Base-by-base conservation (phyloP, 1,140 invertebrate genomes). In the Drosophila arizonae region DNA sequence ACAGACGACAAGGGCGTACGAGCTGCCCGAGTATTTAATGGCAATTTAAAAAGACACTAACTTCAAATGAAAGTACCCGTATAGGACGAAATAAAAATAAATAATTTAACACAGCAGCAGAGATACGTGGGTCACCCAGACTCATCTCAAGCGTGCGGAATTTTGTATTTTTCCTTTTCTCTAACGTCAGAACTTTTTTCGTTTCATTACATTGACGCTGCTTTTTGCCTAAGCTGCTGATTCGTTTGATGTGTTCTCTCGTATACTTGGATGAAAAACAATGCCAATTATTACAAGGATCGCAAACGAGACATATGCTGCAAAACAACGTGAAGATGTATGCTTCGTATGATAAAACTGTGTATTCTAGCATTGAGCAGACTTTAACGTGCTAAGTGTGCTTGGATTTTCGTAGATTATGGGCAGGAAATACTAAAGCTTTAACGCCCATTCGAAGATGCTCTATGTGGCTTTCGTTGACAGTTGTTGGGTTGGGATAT, bases 221-320 rank as follows among this genome's bases (percentile, higher is more conserved):
- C 67, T 62, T 57, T 71, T 81, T 66, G 80, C 43, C 65, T 72
- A 78, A 87, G 82, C 81, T 64, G 81, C 81, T 64, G 81, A 81
- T 73, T 86, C 78, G 71, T 86, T 86, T 86, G 82, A 86, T 87
- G 81, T 85, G 63, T 68, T 75, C 36, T 45, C 36, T 70, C 55
- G 51, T 65, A 11, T 43, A 64, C 51, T 70, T 68, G 57, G 66
- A 74, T 46, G 26, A 60, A 58, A 85, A 71, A 86, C 77, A 82
- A 86, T 76, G 79, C 72, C 57, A 60, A 60, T 86, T 77, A 86
- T 81, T 87, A 74, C 70, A 54, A 68, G 69, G 60, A 39, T 39
- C 36, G 36, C 36, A 39, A 39, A 11, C 36, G 36, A 39, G 36
- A 39, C 10, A 43, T 8, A 15, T 43, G 8, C 6, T 15, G n/a